Conservation (phyloP, 2,888 invertebrate species). For the Aplocera efformata region DNA sequence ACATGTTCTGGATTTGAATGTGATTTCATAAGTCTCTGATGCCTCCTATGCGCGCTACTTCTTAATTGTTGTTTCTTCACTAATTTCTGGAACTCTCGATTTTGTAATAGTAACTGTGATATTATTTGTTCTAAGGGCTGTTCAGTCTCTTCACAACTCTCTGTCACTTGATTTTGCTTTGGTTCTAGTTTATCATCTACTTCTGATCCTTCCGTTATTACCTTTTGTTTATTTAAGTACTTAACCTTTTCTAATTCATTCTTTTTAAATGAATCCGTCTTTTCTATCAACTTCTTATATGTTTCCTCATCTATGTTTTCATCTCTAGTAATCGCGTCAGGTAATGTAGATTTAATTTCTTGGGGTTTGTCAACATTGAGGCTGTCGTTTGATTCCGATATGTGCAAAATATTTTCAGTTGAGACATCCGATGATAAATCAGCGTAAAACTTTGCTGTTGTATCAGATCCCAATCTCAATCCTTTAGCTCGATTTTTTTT, state of each 20-base stretch:
- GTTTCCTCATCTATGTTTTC: constrained; percentile 73
- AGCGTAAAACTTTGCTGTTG: constrained; percentile 84
- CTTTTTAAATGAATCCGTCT: constrained; percentile 78
- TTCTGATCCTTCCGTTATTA: constrained; percentile 69
- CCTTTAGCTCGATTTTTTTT: constrained; percentile 84
- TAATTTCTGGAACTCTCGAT: constrained; percentile 89
- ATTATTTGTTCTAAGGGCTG: constrained; percentile 88
- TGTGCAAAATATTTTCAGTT: constrained; percentile 81
- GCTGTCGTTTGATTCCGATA: constrained; percentile 84
- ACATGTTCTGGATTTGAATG: constrained; percentile 75
- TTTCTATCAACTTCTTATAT: constrained; percentile 71
- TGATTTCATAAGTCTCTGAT: constrained; percentile 78
- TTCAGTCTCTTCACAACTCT: constrained; percentile 62
- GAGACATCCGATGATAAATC: constrained; percentile 83
- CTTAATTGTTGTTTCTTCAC: constrained; percentile 86
- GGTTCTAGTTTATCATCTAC: constrained; percentile 53
- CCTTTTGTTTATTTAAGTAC: constrained; percentile 72
- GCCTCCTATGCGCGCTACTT: constrained; percentile 75
- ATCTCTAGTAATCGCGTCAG: constrained; percentile 62
- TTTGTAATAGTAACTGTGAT: constrained; percentile 90
- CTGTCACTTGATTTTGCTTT: constrained; percentile 40
- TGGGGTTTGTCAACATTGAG: constrained; percentile 66
- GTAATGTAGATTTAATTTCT: constrained; percentile 37
- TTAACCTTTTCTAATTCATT: constrained; percentile 75
- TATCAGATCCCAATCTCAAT: constrained; percentile 66